Percentiles rank a stretch among this genome's conserved stretches.
phyloP scores from a whole-genome alignment of 2,113 vertebrate species.

The Lates calcarifer region DNA sequence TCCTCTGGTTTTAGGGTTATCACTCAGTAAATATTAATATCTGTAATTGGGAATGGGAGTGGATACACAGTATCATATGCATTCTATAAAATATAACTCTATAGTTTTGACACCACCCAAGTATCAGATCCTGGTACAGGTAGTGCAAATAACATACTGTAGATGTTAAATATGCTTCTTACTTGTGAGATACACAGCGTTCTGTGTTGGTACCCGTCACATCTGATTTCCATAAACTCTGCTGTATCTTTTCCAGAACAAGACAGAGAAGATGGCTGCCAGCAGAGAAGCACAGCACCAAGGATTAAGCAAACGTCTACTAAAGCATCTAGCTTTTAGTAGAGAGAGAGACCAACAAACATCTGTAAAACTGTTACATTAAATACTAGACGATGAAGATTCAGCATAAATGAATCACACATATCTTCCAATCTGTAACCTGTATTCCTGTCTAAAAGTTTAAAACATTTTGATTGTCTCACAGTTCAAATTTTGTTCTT shows the following conservation, averaged over 20 bases:
- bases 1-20: not conserved
- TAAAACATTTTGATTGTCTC: not conserved
- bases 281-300: conserved; percentile 30
- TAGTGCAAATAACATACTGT: not conserved
- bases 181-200: not conserved
- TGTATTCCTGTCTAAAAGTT: not conserved
- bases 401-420: conserved; percentile 3
- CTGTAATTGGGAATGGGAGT: not conserved
- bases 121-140: not conserved
- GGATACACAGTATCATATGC: not conserved
- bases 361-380: not conserved
- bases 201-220: not conserved
- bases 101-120: not conserved
- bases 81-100: conserved; percentile 2
- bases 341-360: conserved; percentile 22
- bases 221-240: conserved; percentile 37
- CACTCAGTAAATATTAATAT: not conserved
- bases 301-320: conserved; percentile 8
- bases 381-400: not conserved
- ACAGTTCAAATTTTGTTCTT: not conserved
- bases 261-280: conserved; percentile 45
- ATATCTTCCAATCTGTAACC: not conserved
- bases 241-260: conserved; percentile 58
- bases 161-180: not conserved
- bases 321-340: conserved; percentile 13